Conservation (phyloP, 2,888 invertebrate species). For the Heterodera filipjevi region DNA sequence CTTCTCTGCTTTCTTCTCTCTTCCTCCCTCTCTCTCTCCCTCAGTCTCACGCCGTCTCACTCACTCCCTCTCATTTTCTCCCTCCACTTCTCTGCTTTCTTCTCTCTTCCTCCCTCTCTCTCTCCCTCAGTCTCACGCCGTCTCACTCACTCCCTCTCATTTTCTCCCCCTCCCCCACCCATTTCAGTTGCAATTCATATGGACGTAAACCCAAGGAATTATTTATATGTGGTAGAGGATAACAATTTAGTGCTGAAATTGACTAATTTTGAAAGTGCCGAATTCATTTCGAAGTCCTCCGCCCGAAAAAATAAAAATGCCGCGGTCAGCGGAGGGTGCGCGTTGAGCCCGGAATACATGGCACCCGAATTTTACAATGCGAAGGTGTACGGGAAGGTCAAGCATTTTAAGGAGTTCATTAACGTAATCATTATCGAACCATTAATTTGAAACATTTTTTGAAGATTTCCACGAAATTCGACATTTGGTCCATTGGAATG, state of each 20-base stretch:
- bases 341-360: background rate
- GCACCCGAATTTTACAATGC: background rate
- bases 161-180: background rate
- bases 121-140: too few species aligned
- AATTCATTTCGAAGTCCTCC: background rate
- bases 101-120: too few species aligned
- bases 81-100: too few species aligned
- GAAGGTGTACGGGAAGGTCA: background rate
- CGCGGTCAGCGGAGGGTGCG: background rate
- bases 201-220: background rate
- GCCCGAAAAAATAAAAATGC: background rate
- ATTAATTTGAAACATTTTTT: too few species aligned
- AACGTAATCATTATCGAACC: too few species aligned
- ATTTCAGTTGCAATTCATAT: background rate
- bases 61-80: too few species aligned
- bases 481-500: background rate
- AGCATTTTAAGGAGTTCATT: too few species aligned
- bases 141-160: too few species aligned
- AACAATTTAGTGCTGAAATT: background rate
- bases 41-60: too few species aligned
- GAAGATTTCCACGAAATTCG: background rate
- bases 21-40: too few species aligned
- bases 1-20: too few species aligned
- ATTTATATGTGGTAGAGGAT: background rate
- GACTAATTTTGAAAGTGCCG: background rate